Conservation (phyloP, 2,113 vertebrate species). For the Tachuris rubrigastra region DNA sequence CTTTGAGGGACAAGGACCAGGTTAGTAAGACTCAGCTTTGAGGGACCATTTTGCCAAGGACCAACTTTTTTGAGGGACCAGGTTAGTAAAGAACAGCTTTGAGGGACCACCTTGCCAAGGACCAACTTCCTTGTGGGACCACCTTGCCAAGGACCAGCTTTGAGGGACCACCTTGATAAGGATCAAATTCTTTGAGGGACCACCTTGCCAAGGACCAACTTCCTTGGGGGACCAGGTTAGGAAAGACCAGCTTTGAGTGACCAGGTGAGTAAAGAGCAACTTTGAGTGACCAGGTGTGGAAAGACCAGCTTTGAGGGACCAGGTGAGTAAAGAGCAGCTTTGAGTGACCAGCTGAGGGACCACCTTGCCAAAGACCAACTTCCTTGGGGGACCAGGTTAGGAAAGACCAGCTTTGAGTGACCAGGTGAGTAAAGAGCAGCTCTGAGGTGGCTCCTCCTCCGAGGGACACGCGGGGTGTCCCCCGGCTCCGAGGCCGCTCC, state of each 20-base stretch:
- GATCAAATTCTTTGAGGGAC: not conserved
- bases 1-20: too few relatives aligned
- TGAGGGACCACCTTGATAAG: not conserved
- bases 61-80: not conserved
- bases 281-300: too few relatives aligned
- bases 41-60: not conserved
- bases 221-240: not conserved
- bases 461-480: too few relatives aligned
- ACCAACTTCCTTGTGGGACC: too few relatives aligned
- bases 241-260: not conserved
- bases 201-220: not conserved
- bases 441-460: not conserved
- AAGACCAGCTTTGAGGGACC: not conserved
- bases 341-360: not conserved
- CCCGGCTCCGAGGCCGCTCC: accelerated
- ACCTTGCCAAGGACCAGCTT: not conserved
- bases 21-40: not conserved
- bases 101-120: too few relatives aligned
- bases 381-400: too few relatives aligned
- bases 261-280: too few relatives aligned
- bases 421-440: not conserved
- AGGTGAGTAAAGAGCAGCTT: not conserved
- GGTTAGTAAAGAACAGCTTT: too few relatives aligned
- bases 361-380: not conserved
- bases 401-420: too few relatives aligned